Percentiles rank a stretch among this genome's conserved stretches.
Evolutionary conservation across 1,140 invertebrate species (phyloP).

Genomic region (Pachypsylla venusta): DNA sequence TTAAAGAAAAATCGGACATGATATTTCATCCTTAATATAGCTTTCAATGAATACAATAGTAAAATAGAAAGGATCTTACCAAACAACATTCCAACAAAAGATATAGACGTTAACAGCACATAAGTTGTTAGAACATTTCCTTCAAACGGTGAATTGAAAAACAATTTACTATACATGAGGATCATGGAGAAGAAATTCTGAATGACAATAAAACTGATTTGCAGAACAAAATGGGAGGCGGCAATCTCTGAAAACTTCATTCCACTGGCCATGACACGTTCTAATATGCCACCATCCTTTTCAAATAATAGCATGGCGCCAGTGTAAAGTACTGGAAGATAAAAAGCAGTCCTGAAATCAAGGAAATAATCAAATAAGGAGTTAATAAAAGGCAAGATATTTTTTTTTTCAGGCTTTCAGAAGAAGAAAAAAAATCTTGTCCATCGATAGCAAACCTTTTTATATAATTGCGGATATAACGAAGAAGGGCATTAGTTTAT

Average conservation of each 20-base stretch:
- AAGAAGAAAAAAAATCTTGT: too few relatives aligned
- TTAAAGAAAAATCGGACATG: too few relatives aligned
- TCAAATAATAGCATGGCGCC: conserved; percentile 23
- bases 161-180: conserved; percentile 14
- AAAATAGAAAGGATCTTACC: too few relatives aligned
- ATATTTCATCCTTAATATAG: too few relatives aligned
- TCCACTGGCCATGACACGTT: conserved; percentile 20
- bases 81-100: conserved; percentile 21
- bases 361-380: too few relatives aligned
- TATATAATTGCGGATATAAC: too few relatives aligned
- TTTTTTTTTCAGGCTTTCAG: too few relatives aligned
- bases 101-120: conserved; percentile 17
- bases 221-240: conserved; percentile 20
- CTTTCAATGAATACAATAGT: too few relatives aligned
- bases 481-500: too few relatives aligned
- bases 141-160: conserved; percentile 21
- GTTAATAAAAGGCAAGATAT: too few relatives aligned
- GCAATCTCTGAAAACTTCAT: conserved; percentile 25
- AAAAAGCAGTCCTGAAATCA: conserved; percentile 24
- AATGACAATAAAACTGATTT: conserved; percentile 18
- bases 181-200: conserved; percentile 21
- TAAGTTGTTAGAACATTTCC: conserved; percentile 18
- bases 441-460: too few relatives aligned
- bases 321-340: conserved; percentile 23
- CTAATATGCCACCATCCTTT: conserved; percentile 23